A percentile compares a stretch with the other conserved stretches of the same genome.
Conservation (phyloP, 2,113 vertebrate species). For the Diadophis punctatus region DNA sequence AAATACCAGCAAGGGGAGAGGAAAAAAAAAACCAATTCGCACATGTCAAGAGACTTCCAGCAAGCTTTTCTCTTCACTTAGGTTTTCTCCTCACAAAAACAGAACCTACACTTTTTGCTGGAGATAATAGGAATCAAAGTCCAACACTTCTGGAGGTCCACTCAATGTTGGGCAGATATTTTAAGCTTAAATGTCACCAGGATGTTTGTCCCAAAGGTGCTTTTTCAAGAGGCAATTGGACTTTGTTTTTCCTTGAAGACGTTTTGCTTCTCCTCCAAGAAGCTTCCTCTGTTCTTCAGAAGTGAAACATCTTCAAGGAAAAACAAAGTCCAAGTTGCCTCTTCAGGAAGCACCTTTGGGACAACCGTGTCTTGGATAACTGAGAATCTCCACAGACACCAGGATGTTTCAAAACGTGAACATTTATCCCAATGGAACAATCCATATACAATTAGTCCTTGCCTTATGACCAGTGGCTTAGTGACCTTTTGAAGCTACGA, state of each 20-base stretch:
- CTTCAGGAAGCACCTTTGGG: not conserved
- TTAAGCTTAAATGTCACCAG: not conserved
- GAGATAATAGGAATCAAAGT: not conserved
- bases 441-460: not conserved
- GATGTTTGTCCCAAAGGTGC: not conserved
- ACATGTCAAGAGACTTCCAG: not conserved
- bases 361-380: not conserved
- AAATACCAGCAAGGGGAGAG: not conserved
- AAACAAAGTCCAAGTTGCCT: not conserved
- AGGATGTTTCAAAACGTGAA: not conserved
- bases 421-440: not conserved
- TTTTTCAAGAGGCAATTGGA: not conserved
- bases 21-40: too few relatives aligned
- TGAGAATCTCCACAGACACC: not conserved
- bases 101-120: not conserved
- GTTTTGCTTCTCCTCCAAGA: not conserved
- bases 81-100: not conserved
- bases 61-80: not conserved
- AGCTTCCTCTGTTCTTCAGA: not conserved
- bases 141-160: not conserved
- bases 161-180: not conserved
- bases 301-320: not conserved
- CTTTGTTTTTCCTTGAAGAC: not conserved
- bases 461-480: not conserved
- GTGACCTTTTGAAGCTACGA: not conserved